Evolutionary conservation across 2,888 invertebrate genomes (phyloP).

Genomic region (Odontocolon sp.): DNA sequence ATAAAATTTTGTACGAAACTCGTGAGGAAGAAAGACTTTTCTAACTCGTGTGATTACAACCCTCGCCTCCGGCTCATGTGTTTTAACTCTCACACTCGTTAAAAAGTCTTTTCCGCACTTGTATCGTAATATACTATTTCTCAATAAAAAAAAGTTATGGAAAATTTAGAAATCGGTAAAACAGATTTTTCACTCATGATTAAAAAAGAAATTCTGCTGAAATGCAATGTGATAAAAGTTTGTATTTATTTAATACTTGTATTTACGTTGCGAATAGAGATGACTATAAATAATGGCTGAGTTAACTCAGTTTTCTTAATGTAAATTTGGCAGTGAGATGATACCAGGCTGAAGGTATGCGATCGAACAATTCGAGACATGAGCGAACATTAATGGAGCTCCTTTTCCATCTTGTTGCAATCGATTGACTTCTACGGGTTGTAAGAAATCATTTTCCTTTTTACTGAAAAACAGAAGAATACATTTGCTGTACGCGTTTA

Average conservation of each 20-base stretch:
- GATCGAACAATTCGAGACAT: conserved; percentile 74
- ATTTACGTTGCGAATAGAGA: too few relatives aligned
- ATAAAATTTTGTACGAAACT: too few relatives aligned
- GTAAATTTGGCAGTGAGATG: conserved; percentile 73
- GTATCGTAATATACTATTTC: too few relatives aligned
- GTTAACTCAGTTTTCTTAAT: conserved; percentile 43
- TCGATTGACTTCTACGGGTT: conserved; percentile 74
- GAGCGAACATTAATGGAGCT: conserved; percentile 74
- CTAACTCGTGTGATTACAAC: too few relatives aligned
- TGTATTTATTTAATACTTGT: conserved; percentile 17
- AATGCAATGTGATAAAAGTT: background rate
- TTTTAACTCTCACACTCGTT: too few relatives aligned
- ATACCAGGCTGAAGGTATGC: conserved; percentile 75
- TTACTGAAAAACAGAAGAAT: conserved; percentile 67
- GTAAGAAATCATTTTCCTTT: conserved; percentile 67
- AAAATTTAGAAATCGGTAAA: too few relatives aligned
- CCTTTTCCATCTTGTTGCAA: conserved; percentile 75
- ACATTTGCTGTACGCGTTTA: background rate
- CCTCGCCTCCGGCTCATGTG: too few relatives aligned
- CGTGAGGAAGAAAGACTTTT: too few relatives aligned
- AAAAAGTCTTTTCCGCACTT: too few relatives aligned
- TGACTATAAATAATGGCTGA: conserved; percentile 1
- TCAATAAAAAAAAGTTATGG: too few relatives aligned
- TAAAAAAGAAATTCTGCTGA: background rate
- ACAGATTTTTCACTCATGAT: too few relatives aligned